Evolutionary conservation across 2,888 invertebrate genomes (phyloP), one percentile per base, ranked within the genome.

Genomic region (Lepidocyrtinus sp.): DNA sequence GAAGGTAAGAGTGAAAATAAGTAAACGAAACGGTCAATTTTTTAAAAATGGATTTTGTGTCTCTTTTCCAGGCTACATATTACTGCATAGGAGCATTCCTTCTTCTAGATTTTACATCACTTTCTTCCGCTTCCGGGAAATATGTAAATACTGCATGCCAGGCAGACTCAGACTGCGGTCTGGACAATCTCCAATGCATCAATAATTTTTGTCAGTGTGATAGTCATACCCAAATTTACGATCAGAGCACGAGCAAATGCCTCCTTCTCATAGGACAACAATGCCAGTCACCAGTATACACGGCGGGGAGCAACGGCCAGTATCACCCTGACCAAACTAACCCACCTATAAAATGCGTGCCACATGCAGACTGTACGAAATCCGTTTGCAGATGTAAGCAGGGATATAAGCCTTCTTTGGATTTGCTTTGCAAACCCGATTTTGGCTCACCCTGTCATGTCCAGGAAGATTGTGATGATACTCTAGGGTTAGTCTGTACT

Each of bases 131-230:
- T 3, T n/a, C 75, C 1, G 75, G 62, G n/a, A 75, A 75, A 36
- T 82, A 73, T n/a, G 59, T 71, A 2, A 78, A 79, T 17, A 72
- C 82, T 0, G 67, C 67, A 21, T 82, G 82, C 68, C 61, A 62
- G 0, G 62, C 75, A 0, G 7, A 19, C 12, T 27, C 75, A 1
- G 70, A 82, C 36, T 82, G 82, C 36, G 74, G 65, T 22, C 7
- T 74, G 45, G 46, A 69, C 27, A 78, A 45, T 21, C 75, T 82
- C n/a, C 68, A 78, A 21, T 82, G 82, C 55, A 67, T 78, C 9
- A 71, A 70, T 19, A 70, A 65, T 24, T 82, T 64, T 36, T 82
- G 82, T 21, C 78, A 78, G 55, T 79, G 82, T 65, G 82, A 82
- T 72, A 63, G 46, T 25, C 21, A 61, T 0, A 68, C 26, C 45